These are phyloP conservation scores for Agelaius phoeniceus DNA, from an alignment of 2,113 vertebrate genomes.

Conservation along the genomic window DNA sequence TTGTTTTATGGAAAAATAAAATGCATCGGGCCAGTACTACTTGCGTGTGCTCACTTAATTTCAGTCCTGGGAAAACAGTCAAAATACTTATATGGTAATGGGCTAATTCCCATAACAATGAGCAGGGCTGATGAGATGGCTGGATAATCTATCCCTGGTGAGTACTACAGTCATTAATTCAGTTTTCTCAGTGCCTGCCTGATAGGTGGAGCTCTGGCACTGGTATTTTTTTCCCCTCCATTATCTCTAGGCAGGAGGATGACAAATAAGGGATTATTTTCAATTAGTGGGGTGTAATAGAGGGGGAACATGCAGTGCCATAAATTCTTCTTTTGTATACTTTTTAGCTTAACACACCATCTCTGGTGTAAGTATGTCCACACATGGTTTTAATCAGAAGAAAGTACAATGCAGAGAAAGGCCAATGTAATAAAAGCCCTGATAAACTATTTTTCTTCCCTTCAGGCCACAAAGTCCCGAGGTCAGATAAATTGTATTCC, in stretches of 20 bases:
- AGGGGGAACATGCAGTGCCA: background rate
- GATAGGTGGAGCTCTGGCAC: background rate
- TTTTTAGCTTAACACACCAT: background rate
- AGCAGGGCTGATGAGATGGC: slow-evolving; percentile 7
- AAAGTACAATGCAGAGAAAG: background rate
- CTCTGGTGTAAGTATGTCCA: background rate
- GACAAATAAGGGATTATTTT: background rate
- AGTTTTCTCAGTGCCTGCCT: background rate
- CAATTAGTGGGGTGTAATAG: background rate
- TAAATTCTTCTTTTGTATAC: background rate
- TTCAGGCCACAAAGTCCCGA: background rate
- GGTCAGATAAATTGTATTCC: background rate
- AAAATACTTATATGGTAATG: background rate
- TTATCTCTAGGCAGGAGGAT: background rate
- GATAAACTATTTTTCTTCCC: background rate
- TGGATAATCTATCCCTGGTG: slow-evolving; percentile 39
- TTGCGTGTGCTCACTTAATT: background rate
- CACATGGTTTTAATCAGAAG: background rate
- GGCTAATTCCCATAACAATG: slow-evolving; percentile 6
- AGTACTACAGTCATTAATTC: background rate
- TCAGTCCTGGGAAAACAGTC: slow-evolving; percentile 21
- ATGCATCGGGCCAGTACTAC: background rate
- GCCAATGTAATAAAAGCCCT: background rate
- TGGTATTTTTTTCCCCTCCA: fast-evolving
- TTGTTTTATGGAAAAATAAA: slow-evolving; percentile 49